phyloP scores from a whole-genome alignment of 2,797 vertebrate species.

The Acropternis orthonyx region DNA sequence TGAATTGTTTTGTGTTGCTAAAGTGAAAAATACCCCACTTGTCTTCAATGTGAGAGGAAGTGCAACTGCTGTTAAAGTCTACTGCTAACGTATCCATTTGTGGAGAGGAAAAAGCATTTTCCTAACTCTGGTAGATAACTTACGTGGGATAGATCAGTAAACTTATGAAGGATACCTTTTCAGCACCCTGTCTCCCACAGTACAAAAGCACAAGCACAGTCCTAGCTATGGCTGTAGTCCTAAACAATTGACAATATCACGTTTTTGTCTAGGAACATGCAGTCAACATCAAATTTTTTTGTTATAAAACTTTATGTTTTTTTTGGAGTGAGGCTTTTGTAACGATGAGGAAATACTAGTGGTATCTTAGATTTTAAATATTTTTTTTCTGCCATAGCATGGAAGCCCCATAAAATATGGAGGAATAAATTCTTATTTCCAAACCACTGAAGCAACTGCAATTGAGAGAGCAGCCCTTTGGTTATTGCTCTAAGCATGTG shows the following conservation, averaged over 20 bases:
- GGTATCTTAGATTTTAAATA: background rate
- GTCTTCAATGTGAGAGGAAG: background rate
- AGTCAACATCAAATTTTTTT: background rate
- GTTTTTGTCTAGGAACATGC: background rate
- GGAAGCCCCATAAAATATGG: background rate
- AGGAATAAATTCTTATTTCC: background rate
- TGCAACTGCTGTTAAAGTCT: background rate
- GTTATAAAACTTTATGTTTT: background rate
- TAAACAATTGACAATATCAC: background rate
- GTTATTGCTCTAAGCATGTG: background rate
- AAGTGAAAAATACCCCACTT: background rate
- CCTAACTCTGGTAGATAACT: background rate
- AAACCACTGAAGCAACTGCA: background rate
- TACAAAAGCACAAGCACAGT: background rate
- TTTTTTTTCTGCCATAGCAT: background rate
- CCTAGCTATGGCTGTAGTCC: too few relatives aligned
- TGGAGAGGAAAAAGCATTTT: background rate
- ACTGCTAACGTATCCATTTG: background rate
- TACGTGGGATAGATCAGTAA: background rate
- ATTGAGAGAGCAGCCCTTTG: background rate
- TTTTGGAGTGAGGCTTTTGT: background rate
- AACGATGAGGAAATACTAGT: background rate
- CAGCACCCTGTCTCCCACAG: background rate
- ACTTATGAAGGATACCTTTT: background rate
- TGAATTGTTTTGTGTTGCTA: background rate